Base-by-base conservation (phyloP, 2,113 vertebrate genomes). In the Microtus pennsylvanicus region DNA sequence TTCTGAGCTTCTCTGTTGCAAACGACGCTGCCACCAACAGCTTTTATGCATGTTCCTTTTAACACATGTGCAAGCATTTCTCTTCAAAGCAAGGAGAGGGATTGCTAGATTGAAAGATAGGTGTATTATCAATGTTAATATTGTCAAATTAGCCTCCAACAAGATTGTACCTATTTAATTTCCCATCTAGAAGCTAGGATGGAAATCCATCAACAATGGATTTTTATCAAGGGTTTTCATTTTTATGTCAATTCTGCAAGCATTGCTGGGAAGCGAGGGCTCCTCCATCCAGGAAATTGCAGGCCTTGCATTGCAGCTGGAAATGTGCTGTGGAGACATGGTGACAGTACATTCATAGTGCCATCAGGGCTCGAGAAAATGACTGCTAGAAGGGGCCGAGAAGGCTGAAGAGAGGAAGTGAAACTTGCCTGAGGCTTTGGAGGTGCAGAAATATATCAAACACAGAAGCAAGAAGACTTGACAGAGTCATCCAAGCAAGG, bases 1-100 rank as follows among this genome's bases (percentile, higher is more conserved):
- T 77, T 61, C 82, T 82, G 47, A 75, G 95, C 89, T 89, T 97
- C 77, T 72, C 55, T 63, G 47, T 78, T 63, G 77, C 94, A 92
- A 94, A 94, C 47, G 89, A 76, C 65, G 45, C 38, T 63, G n/a
- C 88, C 21, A 78, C n/a, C 30, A 67, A 85, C 78, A 30, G 45
- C 58, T 78, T 83, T 93, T 87, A 7, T 38, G 17, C 76, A 4
- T 47, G 81, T 55, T 58, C 17, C 67, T 75, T 70, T 89, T 45
- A 67, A 78, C 90, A 47, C 24, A 22, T 3, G 24, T 58, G 9
- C 63, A 61, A 86, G 26, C 42, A 30, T 93, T 76, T 75, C 83
- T 96, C 90, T 58, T 87, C 58, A 78, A 50, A 89, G 76, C 87
- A 83, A 94, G 30, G 58, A 30, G 47, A 50, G 38, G 87, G 90